Evolutionary conservation across 53 echinoderm and acorn worm species (phyloP), one percentile per base, ranked within the genome.

Genomic region (Echinarachnius parma): DNA sequence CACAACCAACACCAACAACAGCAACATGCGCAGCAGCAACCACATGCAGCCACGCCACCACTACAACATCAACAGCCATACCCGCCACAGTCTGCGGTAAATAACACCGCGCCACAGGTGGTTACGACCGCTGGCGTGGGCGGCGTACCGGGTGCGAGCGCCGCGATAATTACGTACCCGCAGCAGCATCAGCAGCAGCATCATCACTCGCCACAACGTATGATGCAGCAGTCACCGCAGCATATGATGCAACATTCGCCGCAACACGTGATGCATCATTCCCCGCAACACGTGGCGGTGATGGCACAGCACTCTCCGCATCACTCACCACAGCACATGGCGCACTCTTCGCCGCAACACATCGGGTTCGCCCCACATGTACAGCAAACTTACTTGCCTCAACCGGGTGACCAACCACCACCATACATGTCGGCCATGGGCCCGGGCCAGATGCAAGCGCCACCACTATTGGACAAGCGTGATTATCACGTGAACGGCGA

Each of bases 401-500:
- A 39, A 39, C 13, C 7, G 42, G 13, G 42, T 13, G 64, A 64
- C 45, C 64, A 64, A 20, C 61, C 61, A 8, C 67, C 67, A 32
- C 67, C 67, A 28, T 67, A 67, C 67, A 33, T 49, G 7, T 34
- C 48, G 33, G 9, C 57, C 5, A 8, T 2, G 5, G 31, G 14
- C 20, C 64, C 48, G 10, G 18, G 18, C 8, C 48, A 67, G n/a
- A 31, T 67, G 67, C 67, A 67, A 50, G 67, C 67, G 48, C 67
- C 67, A 7, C 67, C 67, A 31, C 49, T 67, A 67, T 31, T 67
- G 31, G 67, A 67, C 34, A 67, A 67, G 33, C 48, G 67, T 31
- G 67, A 50, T 30, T 67, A 67, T 21, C 67, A 67, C 11, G 5
- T 67, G 50, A 31, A 67, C 14, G 50, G 67, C 13, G 50, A 33